Evolutionary conservation across 2,888 invertebrate genomes (phyloP).

Genomic region (Cryptocephalus primarius): DNA sequence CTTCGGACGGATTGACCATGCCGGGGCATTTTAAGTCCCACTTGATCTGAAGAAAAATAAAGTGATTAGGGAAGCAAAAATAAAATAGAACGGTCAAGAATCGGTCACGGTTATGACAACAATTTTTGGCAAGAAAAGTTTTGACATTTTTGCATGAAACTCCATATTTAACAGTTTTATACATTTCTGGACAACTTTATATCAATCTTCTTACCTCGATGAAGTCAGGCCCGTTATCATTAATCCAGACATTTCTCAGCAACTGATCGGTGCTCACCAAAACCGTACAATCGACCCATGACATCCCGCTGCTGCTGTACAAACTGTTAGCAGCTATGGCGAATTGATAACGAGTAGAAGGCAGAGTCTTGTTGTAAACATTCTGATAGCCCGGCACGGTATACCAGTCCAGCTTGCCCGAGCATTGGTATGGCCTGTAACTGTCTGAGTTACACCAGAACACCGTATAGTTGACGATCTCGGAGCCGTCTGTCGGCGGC

Average conservation of each 20-base stretch:
- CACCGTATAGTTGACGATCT: slow-evolving; percentile 60
- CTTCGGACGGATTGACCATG: slow-evolving; percentile 57
- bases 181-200: too few species aligned
- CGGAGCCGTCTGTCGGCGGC: slow-evolving; percentile 35
- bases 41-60: slow-evolving; percentile 21
- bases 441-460: slow-evolving; percentile 50
- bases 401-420: slow-evolving; percentile 49
- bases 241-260: slow-evolving; percentile 46
- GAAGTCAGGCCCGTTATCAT: slow-evolving; percentile 38
- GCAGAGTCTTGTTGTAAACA: slow-evolving; percentile 47
- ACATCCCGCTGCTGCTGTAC: slow-evolving; percentile 67
- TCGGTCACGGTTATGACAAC: too few species aligned
- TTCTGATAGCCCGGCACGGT: slow-evolving; percentile 41
- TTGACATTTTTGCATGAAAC: too few species aligned
- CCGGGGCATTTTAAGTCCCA: slow-evolving; percentile 74
- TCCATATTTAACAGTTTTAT: too few species aligned
- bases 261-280: slow-evolving; percentile 38
- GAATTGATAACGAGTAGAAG: slow-evolving; percentile 53
- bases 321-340: slow-evolving; percentile 70
- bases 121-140: too few species aligned
- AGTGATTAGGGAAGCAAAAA: too few species aligned
- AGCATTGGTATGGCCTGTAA: slow-evolving; percentile 32
- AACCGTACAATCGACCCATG: slow-evolving; percentile 70
- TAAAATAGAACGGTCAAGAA: too few species aligned
- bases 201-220: slow-evolving; percentile 43